A percentile compares a stretch with the other conserved stretches of the same genome.
Conservation (phyloP, 2,113 vertebrate species). For the Microtus ochrogaster region DNA sequence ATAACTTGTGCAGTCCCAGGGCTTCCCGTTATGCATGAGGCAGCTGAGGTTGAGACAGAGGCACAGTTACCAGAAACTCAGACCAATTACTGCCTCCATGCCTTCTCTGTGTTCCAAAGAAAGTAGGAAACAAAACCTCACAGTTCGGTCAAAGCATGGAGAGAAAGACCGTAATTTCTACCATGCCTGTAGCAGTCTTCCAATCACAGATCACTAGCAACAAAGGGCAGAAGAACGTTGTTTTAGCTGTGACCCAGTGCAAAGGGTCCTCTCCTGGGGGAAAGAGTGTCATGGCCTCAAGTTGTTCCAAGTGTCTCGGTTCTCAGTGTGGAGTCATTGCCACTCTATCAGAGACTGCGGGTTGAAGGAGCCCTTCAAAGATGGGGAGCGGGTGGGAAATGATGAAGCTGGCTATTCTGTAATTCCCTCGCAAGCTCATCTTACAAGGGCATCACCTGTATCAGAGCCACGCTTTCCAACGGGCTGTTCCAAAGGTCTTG, state of each 20-base stretch:
- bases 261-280: not conserved
- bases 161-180: not conserved
- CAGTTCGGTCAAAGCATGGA: not conserved
- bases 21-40: constrained; percentile 38
- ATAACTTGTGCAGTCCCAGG: constrained; percentile 2
- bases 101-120: not conserved
- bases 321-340: not conserved
- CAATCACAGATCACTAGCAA: not conserved
- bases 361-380: not conserved
- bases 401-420: not conserved
- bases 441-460: not conserved
- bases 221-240: not conserved
- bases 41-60: constrained; percentile 22
- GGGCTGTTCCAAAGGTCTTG: not conserved
- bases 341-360: not conserved
- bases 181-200: not conserved
- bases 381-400: constrained; percentile 21
- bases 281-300: not conserved
- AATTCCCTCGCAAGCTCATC: constrained; percentile 9
- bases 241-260: not conserved
- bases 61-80: not conserved
- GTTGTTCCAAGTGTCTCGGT: not conserved
- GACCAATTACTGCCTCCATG: not conserved
- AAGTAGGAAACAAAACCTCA: not conserved
- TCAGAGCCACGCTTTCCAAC: not conserved